Evolutionary conservation across 2,888 invertebrate species (phyloP).

Genomic region (Smittia sp.): DNA sequence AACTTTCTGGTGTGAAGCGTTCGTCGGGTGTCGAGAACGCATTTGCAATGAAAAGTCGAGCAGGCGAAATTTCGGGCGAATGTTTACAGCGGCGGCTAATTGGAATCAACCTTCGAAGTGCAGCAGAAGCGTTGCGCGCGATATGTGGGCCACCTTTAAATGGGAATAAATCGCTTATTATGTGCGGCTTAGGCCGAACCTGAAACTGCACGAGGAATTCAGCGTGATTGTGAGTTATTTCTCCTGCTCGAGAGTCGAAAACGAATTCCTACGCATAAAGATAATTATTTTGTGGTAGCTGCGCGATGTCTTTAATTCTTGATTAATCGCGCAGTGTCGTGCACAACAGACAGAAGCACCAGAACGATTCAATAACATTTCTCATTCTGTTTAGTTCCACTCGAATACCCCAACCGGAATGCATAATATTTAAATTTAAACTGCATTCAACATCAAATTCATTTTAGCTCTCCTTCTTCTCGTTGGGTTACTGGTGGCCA

Average conservation of each 20-base stretch:
- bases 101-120: background rate
- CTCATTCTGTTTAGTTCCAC: background rate
- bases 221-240: constrained; percentile 33
- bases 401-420: too few species aligned
- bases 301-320: constrained; percentile 37
- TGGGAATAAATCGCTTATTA: constrained; percentile 39
- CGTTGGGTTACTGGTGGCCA: too few species aligned
- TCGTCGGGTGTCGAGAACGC: background rate
- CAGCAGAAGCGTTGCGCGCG: background rate
- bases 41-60: background rate
- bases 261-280: constrained; percentile 18
- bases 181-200: constrained; percentile 11
- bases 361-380: constrained; percentile 20
- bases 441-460: background rate
- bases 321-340: constrained; percentile 36
- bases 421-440: background rate
- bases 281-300: constrained; percentile 32
- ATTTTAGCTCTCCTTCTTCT: too few species aligned
- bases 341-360: constrained; percentile 27
- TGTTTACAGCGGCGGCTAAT: background rate
- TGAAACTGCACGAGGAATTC: background rate
- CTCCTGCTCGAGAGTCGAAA: background rate
- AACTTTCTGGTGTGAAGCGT: background rate
- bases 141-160: constrained; percentile 13
- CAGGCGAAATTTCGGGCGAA: too few species aligned